A percentile compares a stretch with the other conserved stretches of the same genome.
phyloP scores from a whole-genome alignment of 1,140 invertebrate species.

The Zophobas atratus region DNA sequence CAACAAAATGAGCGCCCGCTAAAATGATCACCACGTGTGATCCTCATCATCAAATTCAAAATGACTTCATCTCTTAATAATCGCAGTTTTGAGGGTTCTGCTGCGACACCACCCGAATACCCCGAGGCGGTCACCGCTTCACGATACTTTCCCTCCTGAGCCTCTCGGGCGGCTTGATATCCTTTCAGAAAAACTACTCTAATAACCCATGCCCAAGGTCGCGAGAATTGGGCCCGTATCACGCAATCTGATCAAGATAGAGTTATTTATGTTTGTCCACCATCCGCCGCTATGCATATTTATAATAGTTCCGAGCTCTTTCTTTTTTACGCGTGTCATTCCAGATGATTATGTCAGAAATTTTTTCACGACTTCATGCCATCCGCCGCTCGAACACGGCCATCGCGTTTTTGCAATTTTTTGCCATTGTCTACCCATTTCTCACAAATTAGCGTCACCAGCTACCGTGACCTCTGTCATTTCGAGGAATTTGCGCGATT shows the following conservation, averaged over 20 bases:
- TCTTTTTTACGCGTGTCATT: slow-evolving; percentile 5
- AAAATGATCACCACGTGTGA: no score
- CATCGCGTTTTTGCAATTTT: neutral
- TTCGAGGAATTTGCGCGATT: slow-evolving; percentile 5
- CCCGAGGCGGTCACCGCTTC: no score
- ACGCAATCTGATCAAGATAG: slow-evolving; percentile 50
- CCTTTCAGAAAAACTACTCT: slow-evolving; percentile 17
- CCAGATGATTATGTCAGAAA: slow-evolving; percentile 1
- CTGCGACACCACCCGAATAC: no score
- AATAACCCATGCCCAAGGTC: slow-evolving; percentile 45
- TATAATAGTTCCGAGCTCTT: slow-evolving; percentile 2
- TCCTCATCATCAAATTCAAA: no score
- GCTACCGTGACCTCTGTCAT: neutral
- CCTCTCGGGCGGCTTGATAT: neutral
- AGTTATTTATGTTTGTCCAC: slow-evolving; percentile 48
- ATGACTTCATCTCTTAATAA: no score
- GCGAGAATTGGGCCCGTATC: slow-evolving; percentile 47
- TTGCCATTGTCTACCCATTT: neutral
- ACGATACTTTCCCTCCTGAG: no score
- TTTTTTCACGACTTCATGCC: neutral
- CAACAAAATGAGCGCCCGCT: no score
- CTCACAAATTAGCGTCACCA: neutral
- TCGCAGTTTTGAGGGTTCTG: no score
- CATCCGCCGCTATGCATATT: slow-evolving; percentile 42
- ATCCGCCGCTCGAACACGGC: no score